A percentile compares a stretch with the other conserved stretches of the same genome.
These are phyloP conservation scores for Turritopsis rubra DNA, from an alignment of 30 jellyfish, hydroid and myxozoan genomes.

Conservation along the genomic window DNA sequence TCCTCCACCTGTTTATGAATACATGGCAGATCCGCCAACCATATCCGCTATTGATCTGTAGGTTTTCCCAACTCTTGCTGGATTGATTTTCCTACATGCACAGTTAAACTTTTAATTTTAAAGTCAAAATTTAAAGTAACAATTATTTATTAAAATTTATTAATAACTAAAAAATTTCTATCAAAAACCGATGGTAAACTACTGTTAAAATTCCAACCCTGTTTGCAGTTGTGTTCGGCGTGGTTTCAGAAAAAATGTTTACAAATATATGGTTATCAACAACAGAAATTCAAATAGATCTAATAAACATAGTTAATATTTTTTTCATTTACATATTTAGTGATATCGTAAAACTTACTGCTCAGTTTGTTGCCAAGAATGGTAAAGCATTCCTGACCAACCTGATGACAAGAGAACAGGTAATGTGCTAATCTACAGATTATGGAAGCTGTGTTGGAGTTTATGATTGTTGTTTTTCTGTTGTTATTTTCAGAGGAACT, in stretches of 20 bases:
- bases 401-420: conserved; percentile 36
- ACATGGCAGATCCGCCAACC: conserved; percentile 83
- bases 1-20: conserved; percentile 88
- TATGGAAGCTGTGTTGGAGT: not conserved
- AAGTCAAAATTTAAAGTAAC: too few relatives aligned
- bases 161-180: too few relatives aligned
- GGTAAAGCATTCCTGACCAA: conserved; percentile 69
- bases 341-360: conserved; percentile 87
- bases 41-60: conserved; percentile 91
- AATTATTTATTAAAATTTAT: too few relatives aligned
- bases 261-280: too few relatives aligned
- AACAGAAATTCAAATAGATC: too few relatives aligned
- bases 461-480: not conserved
- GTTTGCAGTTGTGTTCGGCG: too few relatives aligned
- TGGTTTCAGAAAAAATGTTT: too few relatives aligned
- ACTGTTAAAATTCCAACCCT: too few relatives aligned
- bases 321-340: too few relatives aligned
- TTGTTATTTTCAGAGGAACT: conserved; percentile 62
- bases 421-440: too few relatives aligned
- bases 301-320: too few relatives aligned
- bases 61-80: conserved; percentile 19
- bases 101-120: not conserved
- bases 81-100: not conserved
- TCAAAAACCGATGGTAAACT: too few relatives aligned
- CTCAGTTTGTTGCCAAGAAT: conserved; percentile 96